Evolutionary conservation across 2,888 invertebrate genomes (phyloP).

Genomic region (Synergus itoensis): DNA sequence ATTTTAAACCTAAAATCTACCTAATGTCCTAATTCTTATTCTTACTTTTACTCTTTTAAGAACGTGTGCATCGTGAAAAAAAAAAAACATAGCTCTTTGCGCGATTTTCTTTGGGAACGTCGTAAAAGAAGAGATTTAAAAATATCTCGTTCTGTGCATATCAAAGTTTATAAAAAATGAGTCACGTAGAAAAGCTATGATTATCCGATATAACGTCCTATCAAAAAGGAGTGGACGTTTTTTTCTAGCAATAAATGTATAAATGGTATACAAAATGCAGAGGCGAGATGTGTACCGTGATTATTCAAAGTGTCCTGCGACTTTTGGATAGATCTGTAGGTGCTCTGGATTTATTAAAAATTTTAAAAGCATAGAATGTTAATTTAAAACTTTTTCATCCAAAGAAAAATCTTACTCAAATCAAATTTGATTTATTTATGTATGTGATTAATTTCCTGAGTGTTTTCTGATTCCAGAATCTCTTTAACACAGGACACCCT

Average conservation of each 20-base stretch:
- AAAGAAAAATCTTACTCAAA: not conserved
- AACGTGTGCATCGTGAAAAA: conserved; percentile 10
- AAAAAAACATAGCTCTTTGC: conserved; percentile 7
- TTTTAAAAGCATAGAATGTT: not conserved
- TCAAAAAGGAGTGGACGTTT: not conserved
- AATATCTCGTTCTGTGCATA: conserved; percentile 26
- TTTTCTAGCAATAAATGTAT: conserved; percentile 21
- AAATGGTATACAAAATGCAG: conserved; percentile 17
- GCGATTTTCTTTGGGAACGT: not conserved
- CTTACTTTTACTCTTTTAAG: not conserved
- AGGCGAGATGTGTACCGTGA: not conserved
- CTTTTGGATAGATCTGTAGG: not conserved
- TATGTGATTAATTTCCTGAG: not conserved
- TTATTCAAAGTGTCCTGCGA: conserved; percentile 32
- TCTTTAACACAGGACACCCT: conserved; percentile 8
- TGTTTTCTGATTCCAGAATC: not conserved
- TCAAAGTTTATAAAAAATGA: conserved; percentile 25
- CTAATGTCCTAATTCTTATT: not conserved
- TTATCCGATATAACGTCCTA: not conserved
- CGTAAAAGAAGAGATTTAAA: conserved; percentile 6
- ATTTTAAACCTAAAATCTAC: not conserved
- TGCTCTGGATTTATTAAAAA: not conserved
- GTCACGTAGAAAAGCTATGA: conserved; percentile 20
- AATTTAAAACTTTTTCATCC: not conserved
- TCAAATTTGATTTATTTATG: not conserved